Conservation (phyloP, 2,888 invertebrate species). For the Melinopterus prodromus region DNA sequence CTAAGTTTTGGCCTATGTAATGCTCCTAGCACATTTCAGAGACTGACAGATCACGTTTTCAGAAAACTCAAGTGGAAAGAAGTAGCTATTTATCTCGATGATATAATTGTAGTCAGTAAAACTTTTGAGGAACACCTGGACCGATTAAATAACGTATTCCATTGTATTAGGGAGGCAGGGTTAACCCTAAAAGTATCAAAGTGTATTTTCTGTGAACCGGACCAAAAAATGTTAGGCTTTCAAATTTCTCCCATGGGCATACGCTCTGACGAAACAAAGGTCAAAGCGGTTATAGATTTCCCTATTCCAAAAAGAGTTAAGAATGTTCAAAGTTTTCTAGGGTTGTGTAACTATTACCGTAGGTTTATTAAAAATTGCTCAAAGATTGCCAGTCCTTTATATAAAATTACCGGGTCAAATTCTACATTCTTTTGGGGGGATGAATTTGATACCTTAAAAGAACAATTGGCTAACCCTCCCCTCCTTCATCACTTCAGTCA, state of each 20-base stretch:
- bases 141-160: constrained; percentile 15
- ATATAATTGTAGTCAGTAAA: constrained; percentile 37
- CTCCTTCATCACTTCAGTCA: constrained; percentile 44
- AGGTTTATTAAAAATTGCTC: constrained; percentile 38
- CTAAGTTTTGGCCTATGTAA: constrained; percentile 46
- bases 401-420: constrained; percentile 30
- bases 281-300: constrained; percentile 39
- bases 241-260: constrained; percentile 41
- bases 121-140: constrained; percentile 27
- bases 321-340: constrained; percentile 36
- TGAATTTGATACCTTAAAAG: constrained; percentile 40
- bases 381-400: constrained; percentile 34
- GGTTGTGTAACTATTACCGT: constrained; percentile 37
- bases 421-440: constrained; percentile 30
- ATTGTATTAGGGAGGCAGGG: constrained; percentile 25
- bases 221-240: constrained; percentile 34
- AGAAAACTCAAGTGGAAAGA: constrained; percentile 42
- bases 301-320: constrained; percentile 38
- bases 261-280: constrained; percentile 43
- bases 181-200: constrained; percentile 24
- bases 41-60: constrained; percentile 42
- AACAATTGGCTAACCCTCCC: constrained; percentile 42
- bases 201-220: constrained; percentile 19
- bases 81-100: constrained; percentile 44
- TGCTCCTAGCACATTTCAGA: constrained; percentile 44